These are phyloP conservation scores for Panurus biarmicus DNA, from an alignment of 2,113 vertebrate species.

Conservation along the genomic window DNA sequence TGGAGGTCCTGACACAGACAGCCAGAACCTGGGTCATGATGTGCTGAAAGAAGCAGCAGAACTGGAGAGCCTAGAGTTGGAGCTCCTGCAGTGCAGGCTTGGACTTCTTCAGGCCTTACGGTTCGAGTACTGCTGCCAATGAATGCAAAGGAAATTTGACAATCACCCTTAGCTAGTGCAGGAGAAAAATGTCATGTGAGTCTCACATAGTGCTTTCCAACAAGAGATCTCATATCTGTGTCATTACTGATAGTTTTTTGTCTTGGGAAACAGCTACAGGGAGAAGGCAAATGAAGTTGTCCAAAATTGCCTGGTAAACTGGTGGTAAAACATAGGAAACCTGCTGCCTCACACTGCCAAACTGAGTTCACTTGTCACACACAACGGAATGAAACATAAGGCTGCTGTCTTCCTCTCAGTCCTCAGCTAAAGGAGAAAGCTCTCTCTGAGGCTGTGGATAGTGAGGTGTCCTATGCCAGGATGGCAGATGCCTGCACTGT, in stretches of 20 bases:
- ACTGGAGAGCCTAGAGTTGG: neutral
- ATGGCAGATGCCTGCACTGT: constrained; percentile 22
- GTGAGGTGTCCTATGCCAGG: constrained; percentile 2
- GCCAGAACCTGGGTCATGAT: neutral
- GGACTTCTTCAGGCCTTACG: neutral
- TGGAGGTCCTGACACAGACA: neutral
- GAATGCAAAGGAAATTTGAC: neutral
- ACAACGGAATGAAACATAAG: neutral
- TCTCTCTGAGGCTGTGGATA: neutral
- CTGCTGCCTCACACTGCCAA: neutral
- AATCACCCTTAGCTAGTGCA: neutral
- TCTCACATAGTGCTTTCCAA: neutral
- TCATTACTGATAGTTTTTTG: neutral
- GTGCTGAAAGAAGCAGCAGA: neutral
- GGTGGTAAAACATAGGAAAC: neutral
- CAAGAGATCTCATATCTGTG: neutral
- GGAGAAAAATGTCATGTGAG: neutral
- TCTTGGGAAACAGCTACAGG: neutral
- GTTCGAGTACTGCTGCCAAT: neutral
- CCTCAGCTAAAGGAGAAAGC: neutral
- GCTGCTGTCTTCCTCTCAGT: constrained; percentile 22
- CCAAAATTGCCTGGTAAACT: neutral
- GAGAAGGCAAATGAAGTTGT: neutral
- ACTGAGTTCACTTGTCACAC: neutral
- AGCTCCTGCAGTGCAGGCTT: neutral